These are phyloP conservation scores for Thaleichthys pacificus DNA, from an alignment of 2,797 vertebrate species.

Conservation along the genomic window DNA sequence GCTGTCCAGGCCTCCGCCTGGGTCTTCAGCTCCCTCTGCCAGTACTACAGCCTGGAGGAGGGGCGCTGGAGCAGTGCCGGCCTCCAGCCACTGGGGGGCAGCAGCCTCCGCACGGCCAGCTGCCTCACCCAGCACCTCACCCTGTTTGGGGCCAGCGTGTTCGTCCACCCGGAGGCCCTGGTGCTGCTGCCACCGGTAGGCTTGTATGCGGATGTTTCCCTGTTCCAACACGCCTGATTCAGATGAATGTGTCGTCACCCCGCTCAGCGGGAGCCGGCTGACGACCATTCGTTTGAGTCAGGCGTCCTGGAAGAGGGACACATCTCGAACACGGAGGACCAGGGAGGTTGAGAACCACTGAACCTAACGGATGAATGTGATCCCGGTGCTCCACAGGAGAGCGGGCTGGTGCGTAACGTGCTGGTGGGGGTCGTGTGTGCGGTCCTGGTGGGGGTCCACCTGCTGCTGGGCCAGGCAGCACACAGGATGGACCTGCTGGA, in stretches of 20 bases:
- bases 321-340: too few relatives aligned
- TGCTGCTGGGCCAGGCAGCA: conserved; percentile 74
- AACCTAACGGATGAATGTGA: not conserved
- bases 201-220: not conserved
- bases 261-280: too few relatives aligned
- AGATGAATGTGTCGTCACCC: not conserved
- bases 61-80: conserved; percentile 76
- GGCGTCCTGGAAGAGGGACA: too few relatives aligned
- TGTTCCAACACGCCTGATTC: not conserved
- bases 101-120: conserved; percentile 67
- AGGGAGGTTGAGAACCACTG: not conserved
- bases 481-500: conserved; percentile 81
- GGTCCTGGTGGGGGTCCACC: conserved; percentile 70
- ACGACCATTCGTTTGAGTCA: too few relatives aligned
- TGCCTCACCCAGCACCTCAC: conserved; percentile 81
- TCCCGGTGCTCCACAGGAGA: conserved; percentile 52
- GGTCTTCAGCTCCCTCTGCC: conserved; percentile 80
- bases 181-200: conserved; percentile 75
- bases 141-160: conserved; percentile 81
- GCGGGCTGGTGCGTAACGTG: conserved; percentile 58
- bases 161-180: conserved; percentile 76
- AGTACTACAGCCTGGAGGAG: conserved; percentile 69
- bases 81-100: conserved; percentile 72
- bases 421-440: conserved; percentile 73
- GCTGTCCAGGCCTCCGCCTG: conserved; percentile 55